Evolutionary conservation across 2,888 invertebrate species (phyloP).

Genomic region (Capitulum mitella): DNA sequence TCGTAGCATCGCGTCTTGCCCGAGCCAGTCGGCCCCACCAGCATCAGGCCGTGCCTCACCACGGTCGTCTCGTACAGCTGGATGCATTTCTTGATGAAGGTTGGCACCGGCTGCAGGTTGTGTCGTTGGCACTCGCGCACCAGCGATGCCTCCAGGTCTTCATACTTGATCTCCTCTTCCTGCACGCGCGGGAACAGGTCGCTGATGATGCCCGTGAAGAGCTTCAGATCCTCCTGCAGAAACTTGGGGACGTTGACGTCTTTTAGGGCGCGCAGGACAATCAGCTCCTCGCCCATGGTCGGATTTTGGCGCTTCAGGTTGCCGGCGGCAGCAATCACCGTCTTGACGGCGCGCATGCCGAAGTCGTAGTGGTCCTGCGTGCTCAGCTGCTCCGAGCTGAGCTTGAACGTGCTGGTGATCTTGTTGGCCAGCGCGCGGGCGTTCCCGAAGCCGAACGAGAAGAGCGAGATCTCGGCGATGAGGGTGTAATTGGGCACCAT

Average conservation of each 20-base stretch:
- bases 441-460: slow-evolving; percentile 28
- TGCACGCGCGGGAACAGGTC: slow-evolving; percentile 78
- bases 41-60: slow-evolving; percentile 85
- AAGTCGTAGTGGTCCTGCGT: slow-evolving; percentile 94
- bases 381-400: slow-evolving; percentile 88
- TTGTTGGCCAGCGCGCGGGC: slow-evolving; percentile 61
- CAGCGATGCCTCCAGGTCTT: slow-evolving; percentile 65
- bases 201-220: slow-evolving; percentile 86
- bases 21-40: slow-evolving; percentile 84
- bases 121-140: slow-evolving; percentile 38
- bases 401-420: slow-evolving; percentile 89
- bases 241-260: slow-evolving; percentile 92
- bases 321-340: slow-evolving; percentile 77
- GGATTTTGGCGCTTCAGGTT: slow-evolving; percentile 78
- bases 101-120: slow-evolving; percentile 52
- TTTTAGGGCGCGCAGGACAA: slow-evolving; percentile 72
- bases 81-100: slow-evolving; percentile 72
- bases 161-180: slow-evolving; percentile 42
- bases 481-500: slow-evolving; percentile 89
- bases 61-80: slow-evolving; percentile 93
- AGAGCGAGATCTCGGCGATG: slow-evolving; percentile 60
- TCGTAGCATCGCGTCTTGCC: slow-evolving; percentile 79
- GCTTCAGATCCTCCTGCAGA: slow-evolving; percentile 66
- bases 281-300: slow-evolving; percentile 61
- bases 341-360: slow-evolving; percentile 91